Percentiles rank a stretch among this genome's conserved stretches.
Evolutionary conservation across 2,797 vertebrate genomes (phyloP).

Genomic region (Sebastiscus albofasciatus): DNA sequence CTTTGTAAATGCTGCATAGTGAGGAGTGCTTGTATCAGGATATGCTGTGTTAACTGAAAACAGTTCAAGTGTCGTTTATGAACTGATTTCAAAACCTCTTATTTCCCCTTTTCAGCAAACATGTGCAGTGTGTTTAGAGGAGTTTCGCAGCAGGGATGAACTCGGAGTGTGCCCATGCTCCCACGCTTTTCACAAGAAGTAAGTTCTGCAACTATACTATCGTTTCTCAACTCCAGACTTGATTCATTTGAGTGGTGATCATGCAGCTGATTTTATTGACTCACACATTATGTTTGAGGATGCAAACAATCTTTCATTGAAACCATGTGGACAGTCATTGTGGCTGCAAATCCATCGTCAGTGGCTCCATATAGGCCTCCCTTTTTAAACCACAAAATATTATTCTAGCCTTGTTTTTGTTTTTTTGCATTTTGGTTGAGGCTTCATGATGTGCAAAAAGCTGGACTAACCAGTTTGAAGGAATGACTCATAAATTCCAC

Average conservation of each 20-base stretch:
- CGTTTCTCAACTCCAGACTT: too few species aligned
- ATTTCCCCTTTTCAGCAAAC: constrained; percentile 79
- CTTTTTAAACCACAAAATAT: neutral
- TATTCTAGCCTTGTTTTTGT: neutral
- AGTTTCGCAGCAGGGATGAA: constrained; percentile 85
- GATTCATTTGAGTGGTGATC: neutral
- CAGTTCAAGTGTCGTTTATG: neutral
- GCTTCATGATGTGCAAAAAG: neutral
- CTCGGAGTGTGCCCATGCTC: constrained; percentile 86
- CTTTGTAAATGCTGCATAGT: neutral
- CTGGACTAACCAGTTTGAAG: constrained; percentile 3
- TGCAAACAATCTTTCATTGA: neutral
- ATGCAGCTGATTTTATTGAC: neutral
- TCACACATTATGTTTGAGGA: neutral
- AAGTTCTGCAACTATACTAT: constrained; percentile 38
- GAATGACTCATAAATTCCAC: constrained; percentile 11
- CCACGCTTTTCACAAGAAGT: constrained; percentile 89
- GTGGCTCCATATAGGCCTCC: neutral
- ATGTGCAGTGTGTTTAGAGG: constrained; percentile 87
- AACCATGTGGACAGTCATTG: neutral
- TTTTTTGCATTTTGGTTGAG: neutral
- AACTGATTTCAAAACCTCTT: neutral
- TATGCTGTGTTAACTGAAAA: neutral
- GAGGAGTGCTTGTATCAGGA: neutral
- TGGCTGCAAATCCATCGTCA: neutral